Conservation (phyloP, 2,888 invertebrate genomes). For the Blastobasis adustella region DNA sequence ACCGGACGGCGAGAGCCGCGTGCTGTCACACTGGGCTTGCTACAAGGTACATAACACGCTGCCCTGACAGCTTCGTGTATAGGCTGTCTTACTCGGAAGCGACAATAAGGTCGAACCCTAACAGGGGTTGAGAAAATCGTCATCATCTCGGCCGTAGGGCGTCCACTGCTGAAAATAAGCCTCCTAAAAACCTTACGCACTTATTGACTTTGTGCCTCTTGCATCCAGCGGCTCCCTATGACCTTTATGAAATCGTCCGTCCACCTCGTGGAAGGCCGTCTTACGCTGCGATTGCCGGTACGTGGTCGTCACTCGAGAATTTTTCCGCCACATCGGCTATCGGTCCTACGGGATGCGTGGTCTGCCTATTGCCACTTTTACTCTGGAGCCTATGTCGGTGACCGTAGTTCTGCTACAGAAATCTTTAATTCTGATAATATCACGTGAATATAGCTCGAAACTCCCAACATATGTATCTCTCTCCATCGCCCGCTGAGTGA, state of each 20-base stretch:
- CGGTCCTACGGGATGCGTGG: not conserved
- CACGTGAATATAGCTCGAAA: too few species aligned
- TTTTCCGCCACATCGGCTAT: not conserved
- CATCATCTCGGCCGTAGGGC: not conserved
- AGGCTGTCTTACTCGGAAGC: too few species aligned
- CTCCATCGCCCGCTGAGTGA: too few species aligned
- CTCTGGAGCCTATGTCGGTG: too few species aligned
- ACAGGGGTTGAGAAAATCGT: too few species aligned
- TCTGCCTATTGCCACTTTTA: slow-evolving; percentile 17
- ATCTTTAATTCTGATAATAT: too few species aligned
- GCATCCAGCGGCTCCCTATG: not conserved
- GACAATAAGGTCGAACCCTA: too few species aligned
- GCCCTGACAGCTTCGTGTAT: too few species aligned
- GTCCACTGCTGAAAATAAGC: not conserved
- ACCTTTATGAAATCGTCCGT: not conserved
- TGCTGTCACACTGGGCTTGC: slow-evolving; percentile 97
- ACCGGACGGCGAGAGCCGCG: slow-evolving; percentile 89
- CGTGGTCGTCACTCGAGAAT: not conserved
- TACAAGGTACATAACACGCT: slow-evolving; percentile 81
- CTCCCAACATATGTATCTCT: too few species aligned
- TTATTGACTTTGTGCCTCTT: not conserved
- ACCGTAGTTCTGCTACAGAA: too few species aligned
- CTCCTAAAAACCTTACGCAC: not conserved
- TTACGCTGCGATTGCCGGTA: not conserved
- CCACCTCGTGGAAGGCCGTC: not conserved